Conservation (phyloP, 2,888 invertebrate genomes). For the Scelioninae gen. 1 region DNA sequence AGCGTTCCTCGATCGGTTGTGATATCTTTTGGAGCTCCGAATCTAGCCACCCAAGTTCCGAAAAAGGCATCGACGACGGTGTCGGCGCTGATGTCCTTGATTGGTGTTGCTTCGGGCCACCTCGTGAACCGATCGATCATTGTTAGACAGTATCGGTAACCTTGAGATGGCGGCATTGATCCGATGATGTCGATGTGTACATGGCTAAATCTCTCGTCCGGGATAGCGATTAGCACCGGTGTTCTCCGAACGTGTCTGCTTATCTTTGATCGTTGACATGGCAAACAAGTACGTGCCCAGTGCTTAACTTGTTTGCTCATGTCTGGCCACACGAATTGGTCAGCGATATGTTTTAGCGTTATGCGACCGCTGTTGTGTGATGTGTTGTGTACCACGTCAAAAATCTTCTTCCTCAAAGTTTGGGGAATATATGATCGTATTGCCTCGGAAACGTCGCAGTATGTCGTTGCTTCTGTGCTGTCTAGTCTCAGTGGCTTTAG, state of each 20-base stretch:
- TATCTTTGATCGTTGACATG: constrained; percentile 78
- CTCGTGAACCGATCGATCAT: constrained; percentile 71
- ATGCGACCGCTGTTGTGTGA: too few relatives aligned
- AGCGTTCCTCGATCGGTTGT: constrained; percentile 79
- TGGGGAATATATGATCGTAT: too few relatives aligned
- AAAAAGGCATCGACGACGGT: constrained; percentile 1
- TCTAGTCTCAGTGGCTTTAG: too few relatives aligned
- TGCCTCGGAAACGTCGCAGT: too few relatives aligned
- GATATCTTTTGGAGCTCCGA: not conserved
- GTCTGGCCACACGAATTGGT: constrained; percentile 73
- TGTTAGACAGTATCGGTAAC: constrained; percentile 62
- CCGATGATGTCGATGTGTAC: constrained; percentile 79
- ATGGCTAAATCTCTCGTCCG: constrained; percentile 75
- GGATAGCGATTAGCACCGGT: constrained; percentile 46
- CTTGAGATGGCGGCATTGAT: constrained; percentile 74
- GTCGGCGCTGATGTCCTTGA: constrained; percentile 8
- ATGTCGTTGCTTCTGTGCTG: too few relatives aligned
- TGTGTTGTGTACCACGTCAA: too few relatives aligned
- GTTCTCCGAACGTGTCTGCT: constrained; percentile 64
- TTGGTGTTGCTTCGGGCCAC: constrained; percentile 23
- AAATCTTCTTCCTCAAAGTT: too few relatives aligned
- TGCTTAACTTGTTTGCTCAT: constrained; percentile 73
- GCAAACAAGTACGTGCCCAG: constrained; percentile 73
- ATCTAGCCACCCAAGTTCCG: constrained; percentile 7
- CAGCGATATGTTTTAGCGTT: constrained; percentile 65